Percentiles rank a stretch among this genome's conserved stretches.
Evolutionary conservation across 2,888 invertebrate genomes (phyloP).

Genomic region (Ophion slaviceki): DNA sequence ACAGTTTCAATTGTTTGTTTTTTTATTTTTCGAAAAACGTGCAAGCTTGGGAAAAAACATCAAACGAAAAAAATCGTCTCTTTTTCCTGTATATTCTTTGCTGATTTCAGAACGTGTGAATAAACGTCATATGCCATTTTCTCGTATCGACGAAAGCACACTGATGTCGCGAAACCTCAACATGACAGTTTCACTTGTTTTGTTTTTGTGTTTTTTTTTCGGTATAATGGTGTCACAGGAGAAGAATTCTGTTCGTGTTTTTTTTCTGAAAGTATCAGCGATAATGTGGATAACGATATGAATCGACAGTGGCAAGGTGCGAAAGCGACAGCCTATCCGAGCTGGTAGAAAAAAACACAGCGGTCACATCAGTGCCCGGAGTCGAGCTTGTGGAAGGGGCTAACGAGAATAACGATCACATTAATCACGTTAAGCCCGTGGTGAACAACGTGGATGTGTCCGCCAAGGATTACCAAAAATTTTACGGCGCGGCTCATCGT

Average conservation of each 20-base stretch:
- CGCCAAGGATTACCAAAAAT: constrained; percentile 39
- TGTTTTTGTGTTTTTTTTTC: background rate
- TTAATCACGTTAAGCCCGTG: constrained; percentile 39
- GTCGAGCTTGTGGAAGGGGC: background rate
- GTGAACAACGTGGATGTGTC: constrained; percentile 12
- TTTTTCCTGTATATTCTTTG: background rate
- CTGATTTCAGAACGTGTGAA: background rate
- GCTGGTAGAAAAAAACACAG: constrained; percentile 11
- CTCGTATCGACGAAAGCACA: no score
- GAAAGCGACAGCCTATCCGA: background rate
- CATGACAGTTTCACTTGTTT: background rate
- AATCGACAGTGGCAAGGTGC: constrained; percentile 24
- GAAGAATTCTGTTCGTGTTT: background rate
- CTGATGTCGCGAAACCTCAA: no score
- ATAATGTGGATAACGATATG: constrained; percentile 7
- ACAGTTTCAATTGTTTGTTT: background rate
- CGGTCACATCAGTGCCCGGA: constrained; percentile 7
- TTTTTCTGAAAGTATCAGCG: background rate
- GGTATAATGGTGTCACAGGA: background rate
- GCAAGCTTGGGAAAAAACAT: background rate
- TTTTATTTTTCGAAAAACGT: background rate
- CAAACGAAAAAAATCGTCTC: background rate
- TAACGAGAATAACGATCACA: constrained; percentile 5
- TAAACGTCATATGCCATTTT: no score
- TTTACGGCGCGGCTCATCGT: constrained; percentile 6